phyloP scores from a whole-genome alignment of 53 echinoderm and acorn worm genomes.

The Mesocentrotus franciscanus region DNA sequence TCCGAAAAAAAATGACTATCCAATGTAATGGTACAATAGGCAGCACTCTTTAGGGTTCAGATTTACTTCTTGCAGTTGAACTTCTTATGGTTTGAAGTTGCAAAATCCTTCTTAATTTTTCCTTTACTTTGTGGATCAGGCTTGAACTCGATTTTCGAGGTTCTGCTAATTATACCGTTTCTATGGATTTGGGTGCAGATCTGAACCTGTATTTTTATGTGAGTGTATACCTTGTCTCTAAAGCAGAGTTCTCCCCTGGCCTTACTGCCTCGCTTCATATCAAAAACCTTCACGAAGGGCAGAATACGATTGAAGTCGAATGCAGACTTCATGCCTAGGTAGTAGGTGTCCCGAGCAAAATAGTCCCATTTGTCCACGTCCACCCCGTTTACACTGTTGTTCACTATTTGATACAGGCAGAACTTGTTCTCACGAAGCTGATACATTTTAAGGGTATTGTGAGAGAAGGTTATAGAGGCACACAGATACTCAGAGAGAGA shows the following conservation, averaged over 20 bases:
- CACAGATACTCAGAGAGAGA: too few relatives aligned
- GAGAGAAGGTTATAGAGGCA: too few relatives aligned
- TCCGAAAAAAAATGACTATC: too few relatives aligned
- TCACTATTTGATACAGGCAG: conserved; percentile 47
- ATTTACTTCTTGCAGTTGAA: too few relatives aligned
- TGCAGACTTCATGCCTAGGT: conserved; percentile 44
- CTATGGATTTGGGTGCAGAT: too few relatives aligned
- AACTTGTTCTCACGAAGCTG: conserved; percentile 51
- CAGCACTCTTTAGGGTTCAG: too few relatives aligned
- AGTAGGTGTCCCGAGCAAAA: conserved; percentile 46
- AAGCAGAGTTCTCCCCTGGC: conserved; percentile 42
- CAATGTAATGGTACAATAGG: too few relatives aligned
- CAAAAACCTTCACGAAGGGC: conserved; percentile 28
- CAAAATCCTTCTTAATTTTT: too few relatives aligned
- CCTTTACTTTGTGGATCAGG: too few relatives aligned
- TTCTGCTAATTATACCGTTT: too few relatives aligned
- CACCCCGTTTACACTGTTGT: conserved; percentile 54
- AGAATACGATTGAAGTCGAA: conserved; percentile 32
- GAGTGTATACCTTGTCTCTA: conserved; percentile 24
- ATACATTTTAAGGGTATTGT: not conserved
- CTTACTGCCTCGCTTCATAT: not conserved
- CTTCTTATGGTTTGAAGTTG: too few relatives aligned
- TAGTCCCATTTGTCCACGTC: conserved; percentile 64
- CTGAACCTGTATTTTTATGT: not conserved
- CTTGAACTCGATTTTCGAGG: too few relatives aligned